Base-by-base conservation (phyloP, 2,888 invertebrate species). In the Campaea margaritaria region DNA sequence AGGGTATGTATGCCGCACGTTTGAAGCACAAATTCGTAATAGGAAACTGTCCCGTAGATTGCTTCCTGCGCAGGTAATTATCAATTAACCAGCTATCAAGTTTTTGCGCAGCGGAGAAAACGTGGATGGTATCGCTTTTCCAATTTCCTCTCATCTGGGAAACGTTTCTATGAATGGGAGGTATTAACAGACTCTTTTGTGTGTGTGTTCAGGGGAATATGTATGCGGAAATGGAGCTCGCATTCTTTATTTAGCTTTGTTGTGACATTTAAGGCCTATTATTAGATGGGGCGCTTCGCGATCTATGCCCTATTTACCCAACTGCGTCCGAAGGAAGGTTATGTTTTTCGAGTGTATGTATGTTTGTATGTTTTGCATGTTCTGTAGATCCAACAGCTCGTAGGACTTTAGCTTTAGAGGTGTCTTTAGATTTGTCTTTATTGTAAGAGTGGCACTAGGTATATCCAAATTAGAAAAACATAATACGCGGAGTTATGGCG, bases 11-110 rank as follows among this genome's bases (percentile, higher is more conserved):
- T 28, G 47, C 28, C 47, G 41, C 50, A 47, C 43, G 43, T 7
- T 9, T 9, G 7, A 7, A 1, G 10, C 31, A 31, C 57, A 45
- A 44, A 56, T 36, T 28, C 16, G 28, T 65, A 66, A 69, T 67
- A 56, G 73, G 61, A 70, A 75, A 70, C 53, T 56, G 27, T 64
- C 39, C 55, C 60, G 58, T 65, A 55, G 50, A 73, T 68, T 67
- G 64, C 75, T 76, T 79, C 73, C 70, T 69, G 67, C 44, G 59
- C 52, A 62, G 56, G 67, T 62, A 69, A 69, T 74, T 68, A 73
- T 68, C 69, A 76, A 78, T 74, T 74, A 71, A 56, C 67, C 54
- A 43, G 60, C 56, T 57, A 69, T 73, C 65, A 48, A 50, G 57
- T 58, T 69, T 71, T 69, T 72, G 60, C 62, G 38, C 47, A 42